Percentiles rank a stretch among this genome's conserved stretches.
phyloP scores from a whole-genome alignment of 2,888 invertebrate species.

The Chloromyia formosa region DNA sequence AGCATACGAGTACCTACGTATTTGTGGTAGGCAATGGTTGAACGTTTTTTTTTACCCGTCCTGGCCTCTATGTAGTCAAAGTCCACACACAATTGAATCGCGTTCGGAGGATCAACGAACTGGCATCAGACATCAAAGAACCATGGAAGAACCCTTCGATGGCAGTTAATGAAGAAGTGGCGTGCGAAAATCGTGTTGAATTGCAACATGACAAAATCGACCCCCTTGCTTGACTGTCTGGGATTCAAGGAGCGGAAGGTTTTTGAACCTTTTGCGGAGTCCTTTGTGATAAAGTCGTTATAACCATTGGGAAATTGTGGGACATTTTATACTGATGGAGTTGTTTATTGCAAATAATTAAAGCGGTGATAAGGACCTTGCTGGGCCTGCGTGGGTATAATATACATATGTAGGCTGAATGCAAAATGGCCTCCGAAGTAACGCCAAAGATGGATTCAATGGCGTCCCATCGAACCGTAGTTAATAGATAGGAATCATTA shows the following conservation, averaged over 20 bases:
- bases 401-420: too few species aligned
- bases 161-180: neutral
- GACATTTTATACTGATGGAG: too few species aligned
- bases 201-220: neutral
- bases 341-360: too few species aligned
- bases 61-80: too few species aligned
- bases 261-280: neutral
- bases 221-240: neutral
- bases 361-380: too few species aligned
- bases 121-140: neutral
- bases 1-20: neutral
- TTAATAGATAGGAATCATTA: too few species aligned
- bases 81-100: neutral
- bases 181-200: constrained; percentile 1
- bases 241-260: neutral
- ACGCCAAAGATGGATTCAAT: too few species aligned
- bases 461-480: too few species aligned
- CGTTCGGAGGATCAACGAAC: neutral
- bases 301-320: too few species aligned
- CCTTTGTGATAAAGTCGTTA: too few species aligned
- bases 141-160: neutral
- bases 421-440: too few species aligned
- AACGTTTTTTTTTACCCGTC: neutral
- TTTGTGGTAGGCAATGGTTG: constrained; percentile 23
- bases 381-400: too few species aligned